phyloP scores from a whole-genome alignment of 2,113 vertebrate species.

The Strigops habroptila region DNA sequence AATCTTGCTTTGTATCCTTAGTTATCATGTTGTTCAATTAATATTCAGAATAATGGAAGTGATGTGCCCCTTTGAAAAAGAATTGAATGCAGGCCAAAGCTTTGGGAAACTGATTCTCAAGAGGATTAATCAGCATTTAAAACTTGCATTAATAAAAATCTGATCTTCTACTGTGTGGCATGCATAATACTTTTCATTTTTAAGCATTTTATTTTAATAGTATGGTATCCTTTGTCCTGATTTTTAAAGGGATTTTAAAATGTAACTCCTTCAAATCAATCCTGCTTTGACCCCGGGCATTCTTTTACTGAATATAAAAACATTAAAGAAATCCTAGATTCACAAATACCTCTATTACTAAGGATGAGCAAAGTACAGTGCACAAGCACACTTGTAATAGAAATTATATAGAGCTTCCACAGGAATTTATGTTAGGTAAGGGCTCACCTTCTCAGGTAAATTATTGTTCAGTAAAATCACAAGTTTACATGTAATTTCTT shows the following conservation, averaged over 20 bases:
- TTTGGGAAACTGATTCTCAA: conserved; percentile 81
- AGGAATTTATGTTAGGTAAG: not conserved
- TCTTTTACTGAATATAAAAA: conserved; percentile 49
- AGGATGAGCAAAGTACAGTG: not conserved
- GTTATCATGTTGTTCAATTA: conserved; percentile 82
- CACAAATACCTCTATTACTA: conserved; percentile 1
- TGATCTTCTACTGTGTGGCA: conserved; percentile 71
- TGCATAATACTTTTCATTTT: conserved; percentile 76
- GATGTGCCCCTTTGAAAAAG: conserved; percentile 76
- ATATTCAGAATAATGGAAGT: conserved; percentile 82
- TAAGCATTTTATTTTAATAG: conserved; percentile 76
- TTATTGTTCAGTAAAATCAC: not conserved
- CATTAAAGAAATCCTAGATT: conserved; percentile 39
- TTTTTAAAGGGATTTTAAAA: conserved; percentile 76
- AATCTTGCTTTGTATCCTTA: conserved; percentile 80
- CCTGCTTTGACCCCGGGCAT: conserved; percentile 51
- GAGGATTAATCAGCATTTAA: conserved; percentile 86
- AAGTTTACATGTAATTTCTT: not conserved
- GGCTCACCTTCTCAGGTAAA: not conserved
- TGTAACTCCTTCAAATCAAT: conserved; percentile 70
- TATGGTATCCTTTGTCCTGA: conserved; percentile 65
- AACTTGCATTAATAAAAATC: conserved; percentile 85
- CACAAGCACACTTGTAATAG: not conserved
- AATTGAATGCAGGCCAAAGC: conserved; percentile 80
- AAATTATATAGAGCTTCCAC: not conserved